Base-by-base conservation (phyloP, 2,888 invertebrate species). In the Alloplasta piceator region DNA sequence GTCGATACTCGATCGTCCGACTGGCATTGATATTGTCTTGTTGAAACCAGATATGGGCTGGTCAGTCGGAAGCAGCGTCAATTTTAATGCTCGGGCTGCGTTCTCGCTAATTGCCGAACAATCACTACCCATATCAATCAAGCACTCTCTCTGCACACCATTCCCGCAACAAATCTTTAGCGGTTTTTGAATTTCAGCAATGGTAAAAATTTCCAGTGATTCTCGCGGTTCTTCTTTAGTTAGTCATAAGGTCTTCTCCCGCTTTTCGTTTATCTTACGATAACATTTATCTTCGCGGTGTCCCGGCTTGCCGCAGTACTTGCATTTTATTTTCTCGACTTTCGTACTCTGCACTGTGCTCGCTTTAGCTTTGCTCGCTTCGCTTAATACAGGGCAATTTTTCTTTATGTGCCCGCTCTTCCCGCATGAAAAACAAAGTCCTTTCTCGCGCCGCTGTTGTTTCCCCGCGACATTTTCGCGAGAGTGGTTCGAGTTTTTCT, bases 101-200 rank as follows among this genome's bases (percentile, higher is more conserved):
- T 58, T 41, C 9, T 74, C 39, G 3, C 58, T 36, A 12, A 74
- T 60, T 7, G 66, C 48, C 7, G 74, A 66, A 39, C 75, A 67
- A 38, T 73, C 73, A 46, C 73, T 73, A 12, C 73, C 64, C 56
- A 71, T 14, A 60, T 72, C 72, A 9, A 72, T 46, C 46, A 73
- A 14, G 14, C 73, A 73, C 26, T 73, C 55, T 14, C 9, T 64
- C 9, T 64, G 56, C 36, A 64, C 14, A 12, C 39, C 38, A 6
- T 73, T 73, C 4, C 63, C 16, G n/a, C 43, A 46, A 43, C 73
- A 73, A 5, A 41, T 26, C 46, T 55, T 63, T 0, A 73, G 43
- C 6, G 63, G 63, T 41, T 73, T 73, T 4, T 36, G n/a, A 10
- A 73, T 63, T 41, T 63, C 41, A 6, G 50, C 39, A 36, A 66